Conservation (phyloP, 2,888 invertebrate genomes). For the Ommatoiulus sabulosus region DNA sequence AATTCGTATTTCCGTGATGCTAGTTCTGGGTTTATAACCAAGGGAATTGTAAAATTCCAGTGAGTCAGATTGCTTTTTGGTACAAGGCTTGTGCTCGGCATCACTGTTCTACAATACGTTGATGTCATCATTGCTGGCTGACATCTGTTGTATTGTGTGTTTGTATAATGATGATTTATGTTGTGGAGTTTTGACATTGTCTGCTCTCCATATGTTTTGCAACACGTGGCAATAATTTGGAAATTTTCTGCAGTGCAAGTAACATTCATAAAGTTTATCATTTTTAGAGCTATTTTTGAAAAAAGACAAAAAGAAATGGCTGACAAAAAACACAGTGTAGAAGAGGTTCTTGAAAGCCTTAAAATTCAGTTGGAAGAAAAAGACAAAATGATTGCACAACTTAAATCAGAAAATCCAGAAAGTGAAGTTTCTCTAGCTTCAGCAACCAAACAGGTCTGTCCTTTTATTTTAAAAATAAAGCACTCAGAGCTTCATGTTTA, state of each 20-base stretch:
- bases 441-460: background rate
- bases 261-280: background rate
- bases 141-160: background rate
- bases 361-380: conserved; percentile 70
- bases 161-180: conserved; percentile 32
- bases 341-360: conserved; percentile 68
- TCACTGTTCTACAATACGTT: background rate
- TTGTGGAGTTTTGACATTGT: background rate
- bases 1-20: no score
- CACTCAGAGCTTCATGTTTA: background rate
- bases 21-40: no score
- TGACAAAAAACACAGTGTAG: conserved; percentile 60
- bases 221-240: background rate
- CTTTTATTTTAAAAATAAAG: background rate
- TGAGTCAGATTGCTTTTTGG: background rate
- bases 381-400: conserved; percentile 63
- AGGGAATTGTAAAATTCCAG: no score
- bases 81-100: background rate
- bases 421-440: background rate
- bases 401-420: conserved; percentile 55
- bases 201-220: background rate
- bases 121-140: background rate
- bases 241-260: background rate
- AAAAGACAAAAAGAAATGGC: conserved; percentile 61
- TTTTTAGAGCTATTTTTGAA: conserved; percentile 59